Base-by-base conservation (phyloP, 2,888 invertebrate genomes). In the Calameuta pallipes region DNA sequence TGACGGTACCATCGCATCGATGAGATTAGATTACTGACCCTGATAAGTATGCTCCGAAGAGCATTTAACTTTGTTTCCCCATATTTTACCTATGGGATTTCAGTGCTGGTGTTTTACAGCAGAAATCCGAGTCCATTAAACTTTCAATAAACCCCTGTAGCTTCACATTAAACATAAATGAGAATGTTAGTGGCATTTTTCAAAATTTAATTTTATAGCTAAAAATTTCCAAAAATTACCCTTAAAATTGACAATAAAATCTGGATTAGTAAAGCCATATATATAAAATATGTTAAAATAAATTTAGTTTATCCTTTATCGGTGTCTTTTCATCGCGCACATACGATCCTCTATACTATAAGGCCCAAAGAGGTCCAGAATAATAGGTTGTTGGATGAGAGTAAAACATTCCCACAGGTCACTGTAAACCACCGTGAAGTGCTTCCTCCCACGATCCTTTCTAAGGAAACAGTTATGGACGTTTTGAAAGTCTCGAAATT, bases 381-480 rank as follows among this genome's bases (percentile, higher is more conserved):
- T 56, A 56, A 56, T 56, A 56, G 56, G 56, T 9, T 56, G 23
- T 56, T 56, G 56, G 56, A 71, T 71, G 71, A 71, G 71, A 71
- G 71, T 84, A 83, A 85, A 85, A 83, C 70, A 84, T 88, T 86
- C 86, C 82, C 84, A 85, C 84, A 84, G 79, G 78, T 74, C 80
- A 30, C 56, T 56, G 56, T 23, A 56, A 56, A 56, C 56, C 56
- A 23, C 23, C 9, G 23, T 56, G 56, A 56, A 56, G 56, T 56
- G 56, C 23, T 56, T 56, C 87, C 88, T 86, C 87, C 88, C 87
- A 89, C 87, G 85, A 85, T 83, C 56, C 73, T 74, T 75, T 74
- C 73, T 78, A 75, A 82, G 82, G 83, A 84, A 85, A 85, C 84
- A 85, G 87, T 87, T 85, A 85, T 71, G 71, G 77, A 68, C 74